Evolutionary conservation across 1,140 invertebrate genomes (phyloP), one percentile per base, ranked within the genome.

Genomic region (Ceratina australensis): DNA sequence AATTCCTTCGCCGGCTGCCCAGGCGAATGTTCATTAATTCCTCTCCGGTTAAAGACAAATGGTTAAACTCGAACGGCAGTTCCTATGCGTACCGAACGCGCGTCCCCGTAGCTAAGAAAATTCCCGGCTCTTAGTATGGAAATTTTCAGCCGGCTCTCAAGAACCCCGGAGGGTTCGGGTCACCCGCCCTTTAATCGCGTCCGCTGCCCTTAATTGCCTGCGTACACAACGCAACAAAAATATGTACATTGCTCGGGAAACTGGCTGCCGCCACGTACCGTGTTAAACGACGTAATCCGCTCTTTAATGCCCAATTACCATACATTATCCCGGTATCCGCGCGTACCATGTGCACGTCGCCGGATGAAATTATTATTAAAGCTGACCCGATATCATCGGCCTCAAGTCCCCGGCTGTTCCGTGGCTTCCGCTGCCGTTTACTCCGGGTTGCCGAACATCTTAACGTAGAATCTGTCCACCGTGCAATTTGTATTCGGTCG

Each of bases 281-380:
- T 68, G 77, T 84, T 87, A 82, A 87, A 79, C 85, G 75, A 22
- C 57, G 68, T 87, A 87, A 87, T 86, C 78, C 74, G 82, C 79
- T 81, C 78, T 78, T 86, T 86, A 87, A 85, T 83, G 80, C 74
- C 75, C 78, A 86, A 87, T 87, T 87, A 87, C 79, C 82, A 80
- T 84, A 63, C 72, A 86, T 83, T 86, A 86, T 81, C 82, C 76
- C 71, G 67, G 66, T 66, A 67, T 42, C 33, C 33, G 33, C 54
- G 67, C 77, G 72, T 50, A 22, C 60, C 54, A 12, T 4, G 33
- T 72, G 22, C 61, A 57, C 15, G 60, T 16, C 28, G 24, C n/a
- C 69, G 59, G 69, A 82, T 76, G 76, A 79, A 81, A 86, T 86
- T 85, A 86, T 86, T 86, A 86, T 83, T 82, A 73, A 86, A 74